Evolutionary conservation across 1,140 invertebrate genomes (phyloP), one percentile per base, ranked within the genome.

Genomic region (Drosophila chauvacae): DNA sequence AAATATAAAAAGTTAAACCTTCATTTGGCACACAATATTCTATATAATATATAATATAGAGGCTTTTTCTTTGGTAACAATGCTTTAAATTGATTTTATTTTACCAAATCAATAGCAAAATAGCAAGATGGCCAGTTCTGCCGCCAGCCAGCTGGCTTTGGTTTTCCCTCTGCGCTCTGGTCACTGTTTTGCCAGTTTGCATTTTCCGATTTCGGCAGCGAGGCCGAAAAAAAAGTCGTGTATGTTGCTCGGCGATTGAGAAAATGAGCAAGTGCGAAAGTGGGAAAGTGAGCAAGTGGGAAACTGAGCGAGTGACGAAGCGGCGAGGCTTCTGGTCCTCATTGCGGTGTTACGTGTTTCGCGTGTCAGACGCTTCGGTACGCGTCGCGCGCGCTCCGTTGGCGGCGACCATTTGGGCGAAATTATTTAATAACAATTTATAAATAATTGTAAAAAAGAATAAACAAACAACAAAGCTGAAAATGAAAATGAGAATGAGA

Each of bases 281-380:
- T 56, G 63, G 37, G 61, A 20, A 48, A 48, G 62, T 57, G 63
- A 45, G 62, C 28, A 59, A 69, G 28, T 48, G 44, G 23, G 23
- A 9, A 42, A 42, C 9, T 64, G 66, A 18, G 47, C 20, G n/a
- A 50, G 20, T 39, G 59, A 23, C 61, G 56, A 44, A 18, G 69
- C 68, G 50, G 50, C 44, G 70, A 68, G 74, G 80, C 58, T 55
- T 69, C 56, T 76, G 70, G 81, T 75, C 84, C 85, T 92, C 91
- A 92, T 91, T 92, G 91, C 91, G 91, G 91, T 91, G 91, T 92
- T 92, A 92, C 91, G 91, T 91, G 91, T 92, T 91, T 86, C 83
- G 90, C 83, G 91, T 92, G 90, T 90, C 85, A 92, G 91, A 92
- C 91, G 62, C 62, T 65, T 65, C 68, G 90, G 55, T 65, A 80